Conservation (phyloP, 2,888 invertebrate genomes). For the Arge pagana region DNA sequence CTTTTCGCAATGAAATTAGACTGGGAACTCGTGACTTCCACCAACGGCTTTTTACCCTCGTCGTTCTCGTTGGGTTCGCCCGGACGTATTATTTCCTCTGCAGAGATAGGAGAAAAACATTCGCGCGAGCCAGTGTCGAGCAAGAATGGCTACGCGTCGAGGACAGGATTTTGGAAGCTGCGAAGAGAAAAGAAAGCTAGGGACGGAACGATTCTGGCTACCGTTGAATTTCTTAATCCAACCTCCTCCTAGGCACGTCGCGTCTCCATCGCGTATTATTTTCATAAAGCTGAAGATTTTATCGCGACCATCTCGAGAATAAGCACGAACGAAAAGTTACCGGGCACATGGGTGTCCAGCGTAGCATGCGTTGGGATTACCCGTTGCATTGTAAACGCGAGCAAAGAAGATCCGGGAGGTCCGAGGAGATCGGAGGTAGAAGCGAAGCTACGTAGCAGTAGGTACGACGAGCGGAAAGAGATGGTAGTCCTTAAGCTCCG, state of each 20-base stretch:
- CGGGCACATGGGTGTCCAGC: slow-evolving; percentile 18
- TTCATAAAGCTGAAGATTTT: too few relatives aligned
- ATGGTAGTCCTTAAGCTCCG: slow-evolving; percentile 47
- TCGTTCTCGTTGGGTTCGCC: too few relatives aligned
- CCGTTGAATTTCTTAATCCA: neutral
- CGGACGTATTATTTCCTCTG: too few relatives aligned
- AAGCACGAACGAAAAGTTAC: slow-evolving; percentile 44
- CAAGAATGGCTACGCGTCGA: too few relatives aligned
- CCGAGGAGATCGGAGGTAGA: slow-evolving; percentile 22
- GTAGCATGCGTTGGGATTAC: slow-evolving; percentile 26
- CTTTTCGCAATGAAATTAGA: slow-evolving; percentile 55
- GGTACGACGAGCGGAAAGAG: slow-evolving; percentile 41
- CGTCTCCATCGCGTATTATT: slow-evolving; percentile 23
- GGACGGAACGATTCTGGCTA: too few relatives aligned
- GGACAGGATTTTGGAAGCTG: too few relatives aligned
- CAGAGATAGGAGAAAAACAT: too few relatives aligned
- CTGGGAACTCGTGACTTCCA: slow-evolving; percentile 43
- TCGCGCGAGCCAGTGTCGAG: too few relatives aligned
- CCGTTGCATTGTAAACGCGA: slow-evolving; percentile 28
- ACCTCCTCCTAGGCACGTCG: neutral
- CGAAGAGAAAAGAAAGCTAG: too few relatives aligned
- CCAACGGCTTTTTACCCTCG: neutral
- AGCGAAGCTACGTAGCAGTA: slow-evolving; percentile 20
- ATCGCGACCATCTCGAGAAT: slow-evolving; percentile 42
- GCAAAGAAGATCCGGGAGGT: slow-evolving; percentile 26